Evolutionary conservation across 2,797 vertebrate genomes (phyloP).

Genomic region (Distichodus sexfasciatus): DNA sequence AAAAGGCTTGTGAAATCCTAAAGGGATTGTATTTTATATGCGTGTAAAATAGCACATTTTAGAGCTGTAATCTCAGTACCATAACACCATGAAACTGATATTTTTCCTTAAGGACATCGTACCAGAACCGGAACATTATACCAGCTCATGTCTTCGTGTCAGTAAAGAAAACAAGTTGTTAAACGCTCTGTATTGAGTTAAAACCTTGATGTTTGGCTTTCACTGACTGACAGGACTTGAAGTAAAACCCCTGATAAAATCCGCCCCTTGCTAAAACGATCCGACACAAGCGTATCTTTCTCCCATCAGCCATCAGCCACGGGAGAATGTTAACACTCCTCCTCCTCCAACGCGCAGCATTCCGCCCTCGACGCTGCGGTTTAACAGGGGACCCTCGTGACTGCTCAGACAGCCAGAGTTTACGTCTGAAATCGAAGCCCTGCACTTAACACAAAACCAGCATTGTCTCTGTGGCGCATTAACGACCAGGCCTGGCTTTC

Average conservation of each 20-base stretch:
- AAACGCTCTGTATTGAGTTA: conserved; percentile 27
- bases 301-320: conserved; percentile 35
- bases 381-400: conserved; percentile 42
- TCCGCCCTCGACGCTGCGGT: conserved; percentile 43
- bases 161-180: conserved; percentile 24
- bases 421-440: conserved; percentile 48
- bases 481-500: conserved; percentile 22
- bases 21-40: no score
- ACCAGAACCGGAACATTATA: no score
- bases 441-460: conserved; percentile 32
- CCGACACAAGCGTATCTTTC: conserved; percentile 38
- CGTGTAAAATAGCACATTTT: no score
- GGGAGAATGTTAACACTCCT: conserved; percentile 43
- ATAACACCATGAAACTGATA: no score
- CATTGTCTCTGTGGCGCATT: conserved; percentile 13
- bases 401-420: conserved; percentile 32
- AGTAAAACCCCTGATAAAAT: conserved; percentile 44
- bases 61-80: no score
- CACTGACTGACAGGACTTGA: conserved; percentile 43
- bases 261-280: conserved; percentile 49
- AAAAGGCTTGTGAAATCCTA: no score
- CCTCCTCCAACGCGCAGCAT: conserved; percentile 38
- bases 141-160: no score
- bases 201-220: conserved; percentile 50
- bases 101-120: no score